Conservation (phyloP, 2,888 invertebrate species). For the Idaea biselata region DNA sequence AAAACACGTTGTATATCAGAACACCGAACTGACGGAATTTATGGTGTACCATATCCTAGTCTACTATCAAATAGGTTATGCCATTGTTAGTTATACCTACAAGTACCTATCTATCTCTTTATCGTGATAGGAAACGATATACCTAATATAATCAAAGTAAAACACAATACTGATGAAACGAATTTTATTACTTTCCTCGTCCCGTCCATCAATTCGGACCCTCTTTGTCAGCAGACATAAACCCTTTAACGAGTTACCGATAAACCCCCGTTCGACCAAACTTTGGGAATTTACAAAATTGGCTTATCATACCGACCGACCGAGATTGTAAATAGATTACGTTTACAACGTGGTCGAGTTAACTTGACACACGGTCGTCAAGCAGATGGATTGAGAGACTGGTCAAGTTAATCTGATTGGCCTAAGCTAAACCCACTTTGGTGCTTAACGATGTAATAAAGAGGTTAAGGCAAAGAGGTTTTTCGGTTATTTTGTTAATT, state of each 20-base stretch:
- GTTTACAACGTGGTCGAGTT: neutral
- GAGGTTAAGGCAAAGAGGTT: too few species aligned
- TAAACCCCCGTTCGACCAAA: slow-evolving; percentile 39
- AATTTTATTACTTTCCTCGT: slow-evolving; percentile 28
- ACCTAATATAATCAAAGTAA: slow-evolving; percentile 1
- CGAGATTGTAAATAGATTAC: slow-evolving; percentile 1
- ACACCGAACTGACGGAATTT: too few species aligned
- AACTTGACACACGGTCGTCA: neutral
- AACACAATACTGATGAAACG: slow-evolving; percentile 23
- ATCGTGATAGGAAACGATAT: neutral
- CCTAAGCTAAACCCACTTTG: neutral
- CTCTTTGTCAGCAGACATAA: slow-evolving; percentile 43
- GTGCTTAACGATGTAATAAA: neutral
- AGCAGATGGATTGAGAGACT: neutral
- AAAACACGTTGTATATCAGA: too few species aligned
- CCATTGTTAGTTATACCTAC: neutral
- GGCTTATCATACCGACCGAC: slow-evolving; percentile 5
- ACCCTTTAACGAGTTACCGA: slow-evolving; percentile 44
- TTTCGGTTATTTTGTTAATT: too few species aligned
- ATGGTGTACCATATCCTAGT: too few species aligned
- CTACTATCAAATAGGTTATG: too few species aligned
- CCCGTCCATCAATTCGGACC: slow-evolving; percentile 42
- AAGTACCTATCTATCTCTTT: neutral
- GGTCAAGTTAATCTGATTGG: neutral
- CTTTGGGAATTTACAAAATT: slow-evolving; percentile 32